Base-by-base conservation (phyloP, 2,888 invertebrate species). In the Phaonia tiefii region DNA sequence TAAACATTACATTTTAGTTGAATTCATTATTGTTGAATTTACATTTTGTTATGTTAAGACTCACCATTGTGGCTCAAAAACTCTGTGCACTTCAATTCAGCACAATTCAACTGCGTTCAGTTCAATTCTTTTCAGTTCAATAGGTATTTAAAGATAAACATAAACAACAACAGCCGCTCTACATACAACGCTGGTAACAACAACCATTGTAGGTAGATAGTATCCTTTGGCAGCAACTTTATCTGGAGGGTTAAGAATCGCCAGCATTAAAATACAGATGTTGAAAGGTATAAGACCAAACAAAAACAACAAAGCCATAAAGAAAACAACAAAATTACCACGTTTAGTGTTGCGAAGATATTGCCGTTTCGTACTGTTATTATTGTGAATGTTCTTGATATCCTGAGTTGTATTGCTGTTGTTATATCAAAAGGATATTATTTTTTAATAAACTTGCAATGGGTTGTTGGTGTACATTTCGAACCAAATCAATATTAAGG, bases 11-110 rank as follows among this genome's bases (percentile, higher is more conserved):
- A 8, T 54, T 54, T 22, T 26, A 37, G 58, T 70, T 69, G 58
- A 66, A 66, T 70, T 66, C 71, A 51, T 80, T 80, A 74, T 80
- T 80, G 66, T 80, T 77, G 60, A 75, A 77, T 80, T 80, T 77
- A 77, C 77, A 77, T 81, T 77, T 81, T 71, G 44, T 71, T 76
- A 54, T 70, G 44, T 37, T 70, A 56, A 44, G 17, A 56, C 63
- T 69, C 65, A 42, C 22, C 39, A 20, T 20, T 72, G 10, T 1
- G n/a, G 31, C 31, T 31, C 4, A n/a, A 5, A 31, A 3, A 31
- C 31, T 3, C 8, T 8, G 22, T 25, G 2, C 44, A n/a, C n/a
- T 44, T 54, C 54, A 54, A 22, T 25, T 2, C 54, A 8, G 11
- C 25, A 2, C 22, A 44, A 44, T 25, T 7, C 22, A 17, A 1